Base-by-base conservation (phyloP, 1,140 invertebrate species). In the Zaprionus davidi region DNA sequence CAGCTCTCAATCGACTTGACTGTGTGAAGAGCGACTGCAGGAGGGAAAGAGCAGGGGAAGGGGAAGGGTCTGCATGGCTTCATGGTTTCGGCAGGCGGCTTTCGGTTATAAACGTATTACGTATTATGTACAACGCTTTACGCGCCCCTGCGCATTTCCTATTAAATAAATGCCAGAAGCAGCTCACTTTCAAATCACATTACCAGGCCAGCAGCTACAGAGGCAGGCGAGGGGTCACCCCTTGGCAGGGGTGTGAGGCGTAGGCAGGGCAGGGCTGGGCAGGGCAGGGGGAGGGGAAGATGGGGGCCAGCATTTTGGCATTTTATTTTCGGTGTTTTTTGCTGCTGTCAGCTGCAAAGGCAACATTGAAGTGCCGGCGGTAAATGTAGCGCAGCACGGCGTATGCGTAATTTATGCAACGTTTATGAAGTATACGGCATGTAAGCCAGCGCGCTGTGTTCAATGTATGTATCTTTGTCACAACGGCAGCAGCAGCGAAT, bases 131-230 rank as follows among this genome's bases (percentile, higher is more conserved):
- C 59, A 71, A 58, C 60, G 82, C 62, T 85, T 79, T 79, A 79
- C 71, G 76, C 78, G 69, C 69, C 71, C 70, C 64, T 67, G 71
- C 69, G 64, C 73, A 65, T 68, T 83, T 76, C 55, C 68, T 74
- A 83, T 87, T 88, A 87, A 83, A 87, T 88, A 83, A 87, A 81
- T 87, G 83, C 84, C 84, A 87, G 60, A 63, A 83, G 78, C 84
- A 88, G 84, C 79, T 83, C 80, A 81, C 74, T 85, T 85, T 75
- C 84, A 82, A 87, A 82, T 79, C 77, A 86, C 68, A 87, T 82
- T 79, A 79, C 71, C 34, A 31, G 34, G 17, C 31, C 13, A 24
- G 51, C 5, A 28, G 26, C 6, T 28, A 28, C 28, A 31, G 28
- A 31, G 22, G 11, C 20, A 58, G 9, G 5, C 6, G 9, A 11